These are phyloP conservation scores for Rhagologus leucostigma DNA, from an alignment of 2,113 vertebrate species.

Conservation along the genomic window DNA sequence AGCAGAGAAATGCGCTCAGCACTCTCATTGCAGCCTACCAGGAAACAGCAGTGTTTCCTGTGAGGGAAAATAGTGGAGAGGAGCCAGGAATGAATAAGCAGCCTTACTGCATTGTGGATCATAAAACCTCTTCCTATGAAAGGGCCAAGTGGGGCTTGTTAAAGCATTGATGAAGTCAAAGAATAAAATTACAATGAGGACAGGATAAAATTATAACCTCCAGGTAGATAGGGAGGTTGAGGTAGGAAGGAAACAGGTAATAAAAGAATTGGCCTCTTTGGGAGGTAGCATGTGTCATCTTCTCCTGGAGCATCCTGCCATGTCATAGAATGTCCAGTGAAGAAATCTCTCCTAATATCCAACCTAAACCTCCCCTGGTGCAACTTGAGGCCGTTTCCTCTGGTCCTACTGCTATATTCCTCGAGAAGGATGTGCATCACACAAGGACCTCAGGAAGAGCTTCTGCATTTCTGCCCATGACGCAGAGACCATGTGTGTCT, in stretches of 20 bases:
- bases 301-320: not conserved
- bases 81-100: constrained; percentile 14
- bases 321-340: not conserved
- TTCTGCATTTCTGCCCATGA: not conserved
- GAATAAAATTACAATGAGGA: not conserved
- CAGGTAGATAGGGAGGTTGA: not conserved
- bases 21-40: not conserved
- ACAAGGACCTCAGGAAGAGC: not conserved
- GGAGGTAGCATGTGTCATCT: not conserved
- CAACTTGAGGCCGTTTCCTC: not conserved
- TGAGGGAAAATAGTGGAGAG: not conserved
- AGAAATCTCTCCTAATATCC: not conserved
- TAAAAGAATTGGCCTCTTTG: not conserved
- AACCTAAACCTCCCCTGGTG: not conserved
- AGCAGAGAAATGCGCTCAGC: not conserved
- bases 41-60: not conserved
- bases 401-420: not conserved
- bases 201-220: not conserved
- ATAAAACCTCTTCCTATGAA: not conserved
- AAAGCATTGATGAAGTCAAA: not conserved
- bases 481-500: not conserved
- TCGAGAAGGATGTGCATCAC: not conserved
- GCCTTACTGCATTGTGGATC: not conserved
- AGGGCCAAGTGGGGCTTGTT: not conserved
- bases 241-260: not conserved